Conservation (phyloP, 2,113 vertebrate species). For the Peromyscus maniculatus region DNA sequence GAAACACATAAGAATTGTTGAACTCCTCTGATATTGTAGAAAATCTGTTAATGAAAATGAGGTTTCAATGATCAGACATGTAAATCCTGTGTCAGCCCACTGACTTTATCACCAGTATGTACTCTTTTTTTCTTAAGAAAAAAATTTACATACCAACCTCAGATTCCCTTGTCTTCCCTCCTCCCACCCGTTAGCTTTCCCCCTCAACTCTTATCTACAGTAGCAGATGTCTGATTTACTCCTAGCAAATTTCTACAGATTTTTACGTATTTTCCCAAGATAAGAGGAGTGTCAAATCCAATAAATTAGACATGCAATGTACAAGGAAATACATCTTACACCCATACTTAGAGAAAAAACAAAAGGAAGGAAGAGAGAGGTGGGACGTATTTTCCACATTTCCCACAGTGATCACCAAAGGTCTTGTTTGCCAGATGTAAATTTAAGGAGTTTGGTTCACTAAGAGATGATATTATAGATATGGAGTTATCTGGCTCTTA, state of each 20-base stretch:
- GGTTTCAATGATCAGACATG: slow-evolving; percentile 48
- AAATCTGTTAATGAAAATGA: slow-evolving; percentile 47
- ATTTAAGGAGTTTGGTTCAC: neutral
- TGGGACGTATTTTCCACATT: neutral
- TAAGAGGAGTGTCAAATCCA: slow-evolving; percentile 72
- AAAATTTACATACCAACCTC: too few species aligned
- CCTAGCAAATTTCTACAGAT: slow-evolving; percentile 50
- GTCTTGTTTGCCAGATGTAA: neutral
- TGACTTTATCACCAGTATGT: slow-evolving; percentile 31
- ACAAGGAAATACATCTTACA: slow-evolving; percentile 49
- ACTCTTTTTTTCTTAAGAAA: too few species aligned
- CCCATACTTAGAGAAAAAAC: slow-evolving; percentile 17
- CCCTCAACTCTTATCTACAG: slow-evolving; percentile 47
- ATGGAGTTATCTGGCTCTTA: slow-evolving; percentile 34
- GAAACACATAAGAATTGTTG: neutral
- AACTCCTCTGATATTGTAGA: neutral
- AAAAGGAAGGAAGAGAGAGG: neutral
- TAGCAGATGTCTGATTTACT: slow-evolving; percentile 70
- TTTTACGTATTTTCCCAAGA: slow-evolving; percentile 76
- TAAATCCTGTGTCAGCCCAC: slow-evolving; percentile 60
- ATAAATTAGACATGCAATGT: slow-evolving; percentile 69
- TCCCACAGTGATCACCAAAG: slow-evolving; percentile 18
- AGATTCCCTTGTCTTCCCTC: too few species aligned
- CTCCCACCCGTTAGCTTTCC: too few species aligned
- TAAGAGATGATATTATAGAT: neutral